Base-by-base conservation (phyloP, 2,113 vertebrate genomes). In the Geococcyx californianus region DNA sequence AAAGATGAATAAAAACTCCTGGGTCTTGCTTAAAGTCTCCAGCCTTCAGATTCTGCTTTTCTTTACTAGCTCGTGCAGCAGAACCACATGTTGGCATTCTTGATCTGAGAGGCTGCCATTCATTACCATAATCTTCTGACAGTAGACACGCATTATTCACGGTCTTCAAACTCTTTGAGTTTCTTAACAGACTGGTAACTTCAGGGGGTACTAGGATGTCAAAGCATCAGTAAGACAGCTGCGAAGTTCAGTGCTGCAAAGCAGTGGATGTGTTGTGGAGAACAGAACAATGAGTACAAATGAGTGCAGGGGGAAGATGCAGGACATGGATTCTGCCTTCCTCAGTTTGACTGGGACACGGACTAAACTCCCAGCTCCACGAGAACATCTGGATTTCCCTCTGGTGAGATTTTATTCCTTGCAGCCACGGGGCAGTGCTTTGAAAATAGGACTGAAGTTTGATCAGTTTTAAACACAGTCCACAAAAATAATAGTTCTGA, bases 241-340 rank as follows among this genome's bases (percentile, higher is more conserved):
- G 55, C 14, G 4, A 66, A 90, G 23, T 28, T 64, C 49, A 84
- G 16, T 7, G 13, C 24, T 28, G 7, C 58, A 47, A 62, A 76
- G 40, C 31, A 68, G 6, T 0, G 1, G n/a, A 72, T 70, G 2
- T 76, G 44, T 17, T 49, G 44, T 2, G 9, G 44, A 17, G 16
- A 45, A 23, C 19, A 62, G 47, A 54, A 51, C 6, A 3, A 33
- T 0, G 1, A 54, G 17, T 45, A n/a, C 4, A 44, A 54, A 66
- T 0, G 0, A 62, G 18, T 28, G 18, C 49, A 58, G 16, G 7
- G 11, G 42, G 6, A 90, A 21, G 29, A 74, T 69, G n/a, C 23
- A 49, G 52, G 60, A 16, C 34, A 84, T 1, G 3, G 44, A 18
- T 75, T 72, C 21, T 94, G 26, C 14, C 87, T 82, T 87, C 20